A percentile compares a stretch with the other conserved stretches of the same genome.
Evolutionary conservation across 2,113 vertebrate species (phyloP).

Genomic region (Zosterops pallidus): DNA sequence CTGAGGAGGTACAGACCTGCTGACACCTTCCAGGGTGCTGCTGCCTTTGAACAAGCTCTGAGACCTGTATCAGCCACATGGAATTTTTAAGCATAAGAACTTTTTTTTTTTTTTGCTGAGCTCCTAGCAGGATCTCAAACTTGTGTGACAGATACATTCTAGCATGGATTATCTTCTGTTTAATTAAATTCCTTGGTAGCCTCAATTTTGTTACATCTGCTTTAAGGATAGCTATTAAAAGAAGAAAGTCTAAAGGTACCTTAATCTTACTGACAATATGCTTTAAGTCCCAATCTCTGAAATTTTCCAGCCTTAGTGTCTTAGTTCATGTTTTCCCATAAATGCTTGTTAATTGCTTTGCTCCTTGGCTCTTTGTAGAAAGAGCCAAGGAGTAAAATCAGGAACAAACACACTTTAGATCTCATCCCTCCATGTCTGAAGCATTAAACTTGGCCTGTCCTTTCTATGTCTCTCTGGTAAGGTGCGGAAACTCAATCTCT

Average conservation of each 20-base stretch:
- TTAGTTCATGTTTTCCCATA: not conserved
- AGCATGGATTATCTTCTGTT: not conserved
- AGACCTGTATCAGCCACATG: not conserved
- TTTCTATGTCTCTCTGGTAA: constrained; percentile 53
- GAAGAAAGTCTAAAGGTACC: not conserved
- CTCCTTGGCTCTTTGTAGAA: not conserved
- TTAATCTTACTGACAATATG: not conserved
- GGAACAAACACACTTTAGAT: not conserved
- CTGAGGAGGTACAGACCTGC: constrained; percentile 80
- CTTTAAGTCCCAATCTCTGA: not conserved
- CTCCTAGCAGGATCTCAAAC: not conserved
- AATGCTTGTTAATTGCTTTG: not conserved
- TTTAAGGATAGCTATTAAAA: not conserved
- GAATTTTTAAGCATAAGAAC: not conserved
- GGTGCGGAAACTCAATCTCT: constrained; percentile 88
- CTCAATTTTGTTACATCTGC: not conserved
- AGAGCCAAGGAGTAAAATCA: not conserved
- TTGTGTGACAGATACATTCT: not conserved
- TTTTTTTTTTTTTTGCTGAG: not conserved
- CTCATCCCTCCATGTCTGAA: not conserved
- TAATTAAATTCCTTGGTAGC: not conserved
- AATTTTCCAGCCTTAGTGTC: not conserved
- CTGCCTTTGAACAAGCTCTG: not conserved
- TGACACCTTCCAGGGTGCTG: not conserved
- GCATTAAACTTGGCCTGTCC: not conserved